Evolutionary conservation across 64 coral and sea anemone species (phyloP), one percentile per base, ranked within the genome.

Genomic region (Montipora cactus): DNA sequence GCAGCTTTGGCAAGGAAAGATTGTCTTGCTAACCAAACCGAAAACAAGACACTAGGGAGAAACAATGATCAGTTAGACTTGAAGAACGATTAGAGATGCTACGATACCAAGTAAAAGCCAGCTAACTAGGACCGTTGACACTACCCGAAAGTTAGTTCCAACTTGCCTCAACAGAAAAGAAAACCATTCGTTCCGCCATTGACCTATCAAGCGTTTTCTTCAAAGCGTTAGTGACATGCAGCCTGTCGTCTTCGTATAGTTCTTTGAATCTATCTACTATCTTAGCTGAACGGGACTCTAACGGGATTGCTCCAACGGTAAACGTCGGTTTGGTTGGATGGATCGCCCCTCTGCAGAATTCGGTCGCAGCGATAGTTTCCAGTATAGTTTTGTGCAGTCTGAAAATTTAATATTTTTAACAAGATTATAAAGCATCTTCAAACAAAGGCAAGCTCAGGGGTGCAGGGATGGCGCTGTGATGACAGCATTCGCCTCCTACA

Each of bases 371-470:
- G 10, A 62, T 28, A 70, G 55, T 76, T 37, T 94, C 95, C 21
- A 91, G 16, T 23, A 97, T 84, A 57, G 94, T 52, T 59, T 97
- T 97, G 44, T 97, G 95, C 6, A 97, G 71, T 28, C 95, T 97
- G 6, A 46, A 78, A 11, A 57, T 57, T 57, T 57, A 59, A 50
- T 49, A 57, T 47, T 20, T 4, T 61, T 28, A 83, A 61, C 15
- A 59, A 78, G 25, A 4, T 50, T 69, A 57, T 8, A 57, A 57
- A 57, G 53, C 6, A 8, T 57, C 53, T 11, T 57, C 53, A 57
- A 57, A 57, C 53, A 2, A 37, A 37, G 37, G 1, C 37, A 37
- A 37, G 37, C 37, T 37, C 37, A 37, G 37, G 37, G 37, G 37
- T 37, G 0, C 37, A 37, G 37, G 37, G 0, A 37, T 37, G 37